Evolutionary conservation across 2,797 vertebrate species (phyloP), one percentile per base, ranked within the genome.

Genomic region (Neosilurus hyrtlii): DNA sequence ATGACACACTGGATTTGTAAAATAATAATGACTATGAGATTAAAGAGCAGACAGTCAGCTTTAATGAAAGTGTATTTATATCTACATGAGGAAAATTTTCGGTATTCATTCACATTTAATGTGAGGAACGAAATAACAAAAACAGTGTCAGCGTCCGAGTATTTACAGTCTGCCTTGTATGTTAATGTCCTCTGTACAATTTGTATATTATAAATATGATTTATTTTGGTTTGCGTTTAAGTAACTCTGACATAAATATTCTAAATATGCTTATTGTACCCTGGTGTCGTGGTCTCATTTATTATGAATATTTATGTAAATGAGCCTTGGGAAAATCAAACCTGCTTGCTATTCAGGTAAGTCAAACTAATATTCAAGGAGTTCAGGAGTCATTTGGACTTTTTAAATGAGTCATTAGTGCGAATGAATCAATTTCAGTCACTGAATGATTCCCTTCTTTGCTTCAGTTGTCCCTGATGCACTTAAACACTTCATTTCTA

Each of bases 201-300:
- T 94, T 95, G 94, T 95, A 95, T 93, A 94, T 93, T 93, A 95
- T 94, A 95, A 94, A 94, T 90, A 94, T 92, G 93, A 94, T 95
- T 95, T 95, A 95, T 94, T 95, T 94, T 95, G 93, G 93, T 93
- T 92, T 93, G 89, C 88, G 89, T 87, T 90, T 0, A 79, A 86
- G 89, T 91, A 89, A 81, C 88, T 73, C 87, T 79, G 86, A 82
- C 83, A 67, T 83, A 76, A 74, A 65, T 85, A 82, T 79, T 72
- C 76, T 73, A 81, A 76, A 61, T 83, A 80, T 82, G 84, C 80
- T 83, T 71, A 66, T 74, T 78, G 61, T 79, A 81, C 51, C 63
- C 9, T 10, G 65, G 43, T 63, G 63, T 76, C 26, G 65, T 37
- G 65, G 79, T 30, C 12, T 84, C 49, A 72, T 84, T 80, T 67